Conservation (phyloP, 2,888 invertebrate species). For the Lasioglossum malachurum region DNA sequence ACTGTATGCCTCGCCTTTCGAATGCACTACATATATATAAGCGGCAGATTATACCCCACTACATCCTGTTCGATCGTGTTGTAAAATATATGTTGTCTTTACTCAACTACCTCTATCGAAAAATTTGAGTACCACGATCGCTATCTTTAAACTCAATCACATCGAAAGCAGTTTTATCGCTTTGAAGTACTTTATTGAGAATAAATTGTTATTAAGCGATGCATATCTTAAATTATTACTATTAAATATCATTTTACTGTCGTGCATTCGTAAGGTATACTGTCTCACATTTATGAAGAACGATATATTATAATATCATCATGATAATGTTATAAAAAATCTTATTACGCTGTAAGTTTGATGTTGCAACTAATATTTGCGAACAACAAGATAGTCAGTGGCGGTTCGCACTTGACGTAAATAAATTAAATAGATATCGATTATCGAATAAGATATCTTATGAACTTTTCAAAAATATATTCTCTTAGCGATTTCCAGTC, state of each 20-base stretch:
- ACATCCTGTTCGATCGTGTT: neutral
- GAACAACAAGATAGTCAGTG: neutral
- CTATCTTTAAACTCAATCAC: slow-evolving; percentile 9
- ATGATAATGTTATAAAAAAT: neutral
- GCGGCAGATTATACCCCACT: slow-evolving; percentile 29
- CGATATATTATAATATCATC: neutral
- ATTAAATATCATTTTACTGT: neutral
- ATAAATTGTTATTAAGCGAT: neutral
- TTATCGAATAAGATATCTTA: neutral
- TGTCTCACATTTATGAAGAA: neutral
- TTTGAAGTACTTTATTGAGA: neutral
- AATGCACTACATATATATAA: slow-evolving; percentile 13
- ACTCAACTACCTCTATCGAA: slow-evolving; percentile 14
- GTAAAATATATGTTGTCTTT: neutral
- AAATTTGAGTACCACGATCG: neutral
- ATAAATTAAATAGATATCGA: too few relatives aligned
- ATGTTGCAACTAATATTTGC: neutral
- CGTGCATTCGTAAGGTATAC: neutral
- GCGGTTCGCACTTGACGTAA: neutral
- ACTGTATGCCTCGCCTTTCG: slow-evolving; percentile 10
- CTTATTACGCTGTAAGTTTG: neutral
- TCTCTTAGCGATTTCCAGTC: neutral
- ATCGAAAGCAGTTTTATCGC: neutral
- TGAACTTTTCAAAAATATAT: neutral
- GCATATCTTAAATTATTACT: neutral